Base-by-base conservation (phyloP, 2,888 invertebrate genomes). In the Meteorus cinctellus region DNA sequence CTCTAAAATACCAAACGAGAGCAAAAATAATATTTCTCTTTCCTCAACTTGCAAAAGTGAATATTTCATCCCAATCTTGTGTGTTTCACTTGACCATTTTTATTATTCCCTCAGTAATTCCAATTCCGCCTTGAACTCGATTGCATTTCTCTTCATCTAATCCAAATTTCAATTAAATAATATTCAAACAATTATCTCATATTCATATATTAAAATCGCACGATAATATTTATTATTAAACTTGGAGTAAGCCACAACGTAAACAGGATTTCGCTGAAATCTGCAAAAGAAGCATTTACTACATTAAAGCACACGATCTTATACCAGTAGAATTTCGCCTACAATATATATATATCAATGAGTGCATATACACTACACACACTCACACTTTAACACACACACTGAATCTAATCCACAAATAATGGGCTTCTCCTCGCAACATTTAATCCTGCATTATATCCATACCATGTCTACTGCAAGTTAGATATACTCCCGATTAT, bases 391-490 rank as follows among this genome's bases (percentile, higher is more conserved):
- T 24, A 24, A 24, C 55, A 55, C 24, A 55, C 80, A 80, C 80
- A 81, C 80, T 82, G 81, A 83, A 82, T 82, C 81, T 81, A 84
- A 84, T 84, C 83, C 82, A 76, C 79, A 79, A 83, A 80, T 82
- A 83, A 84, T 81, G 83, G 82, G 82, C 79, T 83, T 77, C 79
- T 78, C 78, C 74, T 75, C 73, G 78, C 71, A 75, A 75, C 76
- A 76, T 79, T 82, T 84, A 83, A 83, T 81, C 82, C 81, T 75
- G 78, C 81, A 82, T 84, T 84, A 83, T 55, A 55, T 81, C 79
- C 80, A 78, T 79, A 81, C 79, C 55, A 31, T 62, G 31, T 62
- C 27, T 62, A 62, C 62, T 55, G 24, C 2, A 29, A 62, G 29
- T 62, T 29, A 29, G 16, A 27, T 55, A 55, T 19, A n/a, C 55